These are phyloP conservation scores for Pimephales promelas DNA, from an alignment of 2,113 vertebrate genomes.

Conservation along the genomic window DNA sequence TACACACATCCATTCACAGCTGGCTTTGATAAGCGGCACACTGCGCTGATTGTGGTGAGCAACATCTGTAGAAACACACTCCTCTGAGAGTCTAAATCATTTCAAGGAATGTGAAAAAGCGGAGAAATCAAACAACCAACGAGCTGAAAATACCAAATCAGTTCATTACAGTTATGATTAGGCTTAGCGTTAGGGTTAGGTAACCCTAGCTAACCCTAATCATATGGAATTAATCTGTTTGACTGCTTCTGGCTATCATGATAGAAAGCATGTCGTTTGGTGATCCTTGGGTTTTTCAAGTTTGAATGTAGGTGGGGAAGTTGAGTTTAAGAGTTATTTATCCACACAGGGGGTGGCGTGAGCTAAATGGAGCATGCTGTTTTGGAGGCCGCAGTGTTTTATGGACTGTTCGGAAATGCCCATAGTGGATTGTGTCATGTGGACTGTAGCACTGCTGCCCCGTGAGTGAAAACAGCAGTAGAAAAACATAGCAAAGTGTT, in stretches of 20 bases:
- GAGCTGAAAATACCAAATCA: conserved; percentile 11
- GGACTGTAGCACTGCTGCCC: conserved; percentile 5
- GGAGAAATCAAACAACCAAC: conserved; percentile 20
- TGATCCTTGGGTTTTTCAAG: not conserved
- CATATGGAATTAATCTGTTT: not conserved
- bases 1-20: conserved; percentile 39
- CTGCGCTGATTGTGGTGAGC: conserved; percentile 26
- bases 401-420: conserved; percentile 20
- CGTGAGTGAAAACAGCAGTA: conserved; percentile 27
- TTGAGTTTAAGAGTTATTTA: conserved; percentile 1
- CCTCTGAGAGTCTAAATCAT: conserved; percentile 34
- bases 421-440: conserved; percentile 43
- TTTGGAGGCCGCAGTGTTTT: conserved; percentile 23
- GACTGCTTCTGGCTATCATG: not conserved
- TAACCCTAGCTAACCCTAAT: not conserved
- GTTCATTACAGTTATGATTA: not conserved
- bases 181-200: too few species aligned
- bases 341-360: conserved; percentile 36
- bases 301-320: not conserved
- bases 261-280: not conserved
- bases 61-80: conserved; percentile 52
- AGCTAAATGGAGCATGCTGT: conserved; percentile 19
- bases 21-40: conserved; percentile 43
- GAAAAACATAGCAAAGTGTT: not conserved
- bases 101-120: conserved; percentile 41